phyloP scores from a whole-genome alignment of 2,113 vertebrate species.

The Forbesichthys agassizii region DNA sequence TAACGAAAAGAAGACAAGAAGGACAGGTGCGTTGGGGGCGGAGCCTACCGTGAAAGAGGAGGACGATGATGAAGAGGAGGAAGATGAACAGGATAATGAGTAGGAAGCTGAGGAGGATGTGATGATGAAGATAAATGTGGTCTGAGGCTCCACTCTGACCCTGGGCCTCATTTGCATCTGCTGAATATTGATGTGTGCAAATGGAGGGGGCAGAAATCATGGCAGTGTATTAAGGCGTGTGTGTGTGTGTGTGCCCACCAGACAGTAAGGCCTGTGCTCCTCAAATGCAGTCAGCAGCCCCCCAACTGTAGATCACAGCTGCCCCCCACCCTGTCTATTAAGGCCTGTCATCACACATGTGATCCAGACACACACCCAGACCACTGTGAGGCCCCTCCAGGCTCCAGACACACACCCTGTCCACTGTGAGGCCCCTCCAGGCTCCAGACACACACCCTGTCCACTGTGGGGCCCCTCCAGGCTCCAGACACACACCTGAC shows the following conservation, averaged over 20 bases:
- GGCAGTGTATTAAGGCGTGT: slow-evolving; percentile 25
- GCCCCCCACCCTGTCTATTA: background rate
- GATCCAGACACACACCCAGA: no score
- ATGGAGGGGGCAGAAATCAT: slow-evolving; percentile 53
- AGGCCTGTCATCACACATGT: no score
- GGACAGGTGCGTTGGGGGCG: background rate
- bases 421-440: no score
- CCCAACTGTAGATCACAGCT: slow-evolving; percentile 38
- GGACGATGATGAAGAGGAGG: background rate
- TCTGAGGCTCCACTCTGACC: slow-evolving; percentile 49
- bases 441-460: no score
- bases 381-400: no score
- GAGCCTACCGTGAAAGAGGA: background rate
- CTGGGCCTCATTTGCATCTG: slow-evolving; percentile 51
- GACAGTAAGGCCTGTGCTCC: slow-evolving; percentile 48
- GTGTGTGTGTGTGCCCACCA: slow-evolving; percentile 31
- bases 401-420: no score
- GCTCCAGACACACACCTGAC: no score
- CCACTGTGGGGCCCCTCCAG: no score
- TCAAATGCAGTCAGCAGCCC: slow-evolving; percentile 3
- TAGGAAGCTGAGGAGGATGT: no score
- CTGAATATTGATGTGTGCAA: slow-evolving; percentile 61
- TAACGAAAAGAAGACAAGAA: background rate
- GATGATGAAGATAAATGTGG: slow-evolving; percentile 30
- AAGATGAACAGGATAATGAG: background rate